Conservation (phyloP, 1,140 invertebrate species). For the Sarcophaga peregrina region DNA sequence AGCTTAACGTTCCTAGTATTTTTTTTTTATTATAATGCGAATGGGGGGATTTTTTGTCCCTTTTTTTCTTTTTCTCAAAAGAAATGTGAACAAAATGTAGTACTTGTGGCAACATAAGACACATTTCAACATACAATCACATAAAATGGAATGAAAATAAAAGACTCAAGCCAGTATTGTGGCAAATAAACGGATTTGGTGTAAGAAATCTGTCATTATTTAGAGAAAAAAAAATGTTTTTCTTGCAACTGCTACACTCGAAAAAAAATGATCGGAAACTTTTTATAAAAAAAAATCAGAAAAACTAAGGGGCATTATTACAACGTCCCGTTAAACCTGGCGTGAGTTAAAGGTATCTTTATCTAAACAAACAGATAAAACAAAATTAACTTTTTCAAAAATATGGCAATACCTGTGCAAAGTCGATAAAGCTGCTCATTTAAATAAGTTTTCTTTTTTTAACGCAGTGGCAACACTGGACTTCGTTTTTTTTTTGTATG, state of each 20-base stretch:
- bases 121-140: not conserved
- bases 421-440: no score
- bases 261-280: not conserved
- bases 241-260: not conserved
- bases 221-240: not conserved
- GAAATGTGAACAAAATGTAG: not conserved
- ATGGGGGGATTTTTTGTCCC: not conserved
- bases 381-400: no score
- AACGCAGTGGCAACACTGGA: no score
- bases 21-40: not conserved
- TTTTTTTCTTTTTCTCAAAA: not conserved
- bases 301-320: no score
- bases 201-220: slow-evolving; percentile 5
- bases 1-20: not conserved
- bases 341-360: no score
- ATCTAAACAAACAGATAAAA: no score
- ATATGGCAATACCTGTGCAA: no score
- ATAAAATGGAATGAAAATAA: not conserved
- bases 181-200: not conserved
- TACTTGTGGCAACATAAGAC: not conserved
- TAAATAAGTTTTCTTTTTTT: no score
- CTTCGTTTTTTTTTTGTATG: no score
- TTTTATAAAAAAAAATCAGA: no score
- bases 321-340: no score
- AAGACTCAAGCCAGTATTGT: not conserved